Evolutionary conservation across 2,888 invertebrate genomes (phyloP).

Genomic region (Sminthurinus aureus): DNA sequence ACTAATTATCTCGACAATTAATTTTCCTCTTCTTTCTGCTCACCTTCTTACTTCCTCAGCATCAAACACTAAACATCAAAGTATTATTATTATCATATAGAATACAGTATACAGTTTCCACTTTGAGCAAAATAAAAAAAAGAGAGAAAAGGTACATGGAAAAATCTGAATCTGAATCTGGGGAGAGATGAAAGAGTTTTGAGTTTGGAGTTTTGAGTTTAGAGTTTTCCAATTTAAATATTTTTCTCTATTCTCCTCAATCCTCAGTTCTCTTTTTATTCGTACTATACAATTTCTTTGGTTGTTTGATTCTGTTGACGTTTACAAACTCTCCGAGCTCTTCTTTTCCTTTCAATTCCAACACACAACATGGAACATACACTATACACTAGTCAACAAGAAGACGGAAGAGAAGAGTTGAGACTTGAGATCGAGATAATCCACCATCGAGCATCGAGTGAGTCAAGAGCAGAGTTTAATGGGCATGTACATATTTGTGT

Average conservation of each 20-base stretch:
- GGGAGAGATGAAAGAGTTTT: neutral
- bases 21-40: conserved; percentile 51
- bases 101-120: too few relatives aligned
- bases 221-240: conserved; percentile 51
- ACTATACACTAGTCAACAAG: neutral
- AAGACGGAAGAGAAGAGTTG: neutral
- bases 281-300: neutral
- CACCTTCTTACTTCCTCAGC: conserved; percentile 18
- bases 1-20: conserved; percentile 59
- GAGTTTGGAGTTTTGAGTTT: too few relatives aligned
- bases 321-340: neutral
- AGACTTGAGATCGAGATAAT: neutral
- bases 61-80: neutral
- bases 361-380: too few relatives aligned
- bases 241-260: conserved; percentile 41
- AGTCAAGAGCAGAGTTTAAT: too few relatives aligned
- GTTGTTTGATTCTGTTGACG: neutral
- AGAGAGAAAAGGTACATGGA: neutral
- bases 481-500: neutral
- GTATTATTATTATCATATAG: too few relatives aligned
- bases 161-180: too few relatives aligned
- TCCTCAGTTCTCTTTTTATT: conserved; percentile 6
- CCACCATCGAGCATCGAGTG: too few relatives aligned
- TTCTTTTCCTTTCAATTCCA: too few relatives aligned
- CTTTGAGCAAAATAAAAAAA: too few relatives aligned